Conservation (phyloP, 2,797 vertebrate genomes). For the Enteromius afrohamiltoni region DNA sequence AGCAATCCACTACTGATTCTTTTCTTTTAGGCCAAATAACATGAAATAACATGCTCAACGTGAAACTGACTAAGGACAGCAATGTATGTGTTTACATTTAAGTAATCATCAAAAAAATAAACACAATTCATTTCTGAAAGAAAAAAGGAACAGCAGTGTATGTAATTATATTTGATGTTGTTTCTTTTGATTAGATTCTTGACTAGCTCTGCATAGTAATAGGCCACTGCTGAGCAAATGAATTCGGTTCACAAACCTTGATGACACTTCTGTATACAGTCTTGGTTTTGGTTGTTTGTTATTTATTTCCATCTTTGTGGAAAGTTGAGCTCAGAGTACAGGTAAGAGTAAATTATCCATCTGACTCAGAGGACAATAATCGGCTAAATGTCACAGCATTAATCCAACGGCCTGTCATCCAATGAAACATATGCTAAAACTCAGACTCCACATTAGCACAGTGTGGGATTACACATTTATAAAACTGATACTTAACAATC, state of each 20-base stretch:
- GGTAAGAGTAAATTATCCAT: background rate
- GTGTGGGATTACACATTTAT: background rate
- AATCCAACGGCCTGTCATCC: background rate
- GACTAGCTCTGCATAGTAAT: background rate
- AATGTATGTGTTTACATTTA: background rate
- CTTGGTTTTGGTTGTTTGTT: background rate
- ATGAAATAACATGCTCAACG: background rate
- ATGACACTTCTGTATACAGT: background rate
- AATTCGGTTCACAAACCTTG: background rate
- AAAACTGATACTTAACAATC: background rate
- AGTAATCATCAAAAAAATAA: too few relatives aligned
- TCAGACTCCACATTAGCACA: background rate
- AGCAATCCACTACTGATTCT: background rate
- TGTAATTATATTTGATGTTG: background rate
- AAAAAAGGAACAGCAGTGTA: too few relatives aligned
- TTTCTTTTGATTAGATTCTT: background rate
- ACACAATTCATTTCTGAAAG: too few relatives aligned
- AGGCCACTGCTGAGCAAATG: background rate
- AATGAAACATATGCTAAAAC: background rate
- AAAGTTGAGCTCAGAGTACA: background rate
- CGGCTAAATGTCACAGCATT: background rate
- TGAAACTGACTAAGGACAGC: background rate
- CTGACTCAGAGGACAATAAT: background rate
- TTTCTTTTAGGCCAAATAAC: background rate
- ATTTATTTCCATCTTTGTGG: slow-evolving; percentile 36